Base-by-base conservation (phyloP, 2,888 invertebrate genomes). In the Monopis laevigella region DNA sequence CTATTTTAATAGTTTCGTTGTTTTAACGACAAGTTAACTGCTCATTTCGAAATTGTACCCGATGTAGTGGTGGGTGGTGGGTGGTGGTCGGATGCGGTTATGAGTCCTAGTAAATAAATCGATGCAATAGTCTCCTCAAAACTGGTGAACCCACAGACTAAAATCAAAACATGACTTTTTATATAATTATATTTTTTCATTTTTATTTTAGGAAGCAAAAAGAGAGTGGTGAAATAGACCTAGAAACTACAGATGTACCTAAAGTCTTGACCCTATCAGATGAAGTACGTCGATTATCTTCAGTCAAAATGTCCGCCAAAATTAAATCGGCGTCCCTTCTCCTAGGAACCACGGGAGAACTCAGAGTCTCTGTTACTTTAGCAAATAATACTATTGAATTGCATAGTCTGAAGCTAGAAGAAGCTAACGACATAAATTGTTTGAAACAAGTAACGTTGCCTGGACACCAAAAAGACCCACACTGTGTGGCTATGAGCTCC, bases 401-500 rank as follows among this genome's bases (percentile, higher is more conserved):
- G 42, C 87, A 89, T 60, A 84, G 86, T 40, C 58, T 86, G 46
- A 68, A 67, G 43, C 52, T 82, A 26, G 63, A 53, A 30, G 84
- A 85, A 1, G 83, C 82, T 1, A 75, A 83, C 53, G 85, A 88
- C 67, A 81, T 75, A 18, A 65, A 62, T 53, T 77, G 75, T 45
- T 64, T 92, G 11, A 84, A 90, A 45, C 86, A 85, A 41, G 82
- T 96, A 34, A 80, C 82, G 1, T 81, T 82, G 45, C 87, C 89
- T 10, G 98, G 98, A 0, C 98, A 98, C 72, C 89, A 93, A 43
- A 90, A 90, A 34, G 95, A 98, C 58, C 90, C 97, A 4, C 84
- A 95, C 39, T 87, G 92, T 14, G 81, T 98, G 14, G 86, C 89
- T 41, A 95, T 98, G 61, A 96, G 95, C 61, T 92, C 93, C 1